phyloP scores from a whole-genome alignment of 2,888 invertebrate genomes.

The Cantharis nigra region DNA sequence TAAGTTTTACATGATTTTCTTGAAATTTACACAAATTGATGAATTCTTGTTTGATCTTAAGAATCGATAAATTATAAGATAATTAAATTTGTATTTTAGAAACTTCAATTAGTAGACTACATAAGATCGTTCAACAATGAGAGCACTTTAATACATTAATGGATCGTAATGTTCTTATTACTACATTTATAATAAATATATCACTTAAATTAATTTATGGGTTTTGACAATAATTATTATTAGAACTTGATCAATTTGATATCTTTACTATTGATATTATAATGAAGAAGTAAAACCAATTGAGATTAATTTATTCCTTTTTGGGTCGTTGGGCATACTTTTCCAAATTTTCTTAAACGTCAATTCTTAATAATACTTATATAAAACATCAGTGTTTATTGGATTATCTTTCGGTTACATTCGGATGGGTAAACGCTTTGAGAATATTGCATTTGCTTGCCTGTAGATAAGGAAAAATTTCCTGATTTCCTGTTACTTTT shows the following conservation, averaged over 20 bases:
- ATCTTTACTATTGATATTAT: too few species aligned
- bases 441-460: too few species aligned
- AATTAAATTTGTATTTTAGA: neutral
- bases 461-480: too few species aligned
- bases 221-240: neutral
- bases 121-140: neutral
- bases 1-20: neutral
- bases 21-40: neutral
- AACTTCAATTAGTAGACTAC: neutral
- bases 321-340: too few species aligned
- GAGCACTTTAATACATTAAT: neutral
- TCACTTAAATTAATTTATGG: neutral
- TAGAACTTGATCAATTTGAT: neutral
- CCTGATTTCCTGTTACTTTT: too few species aligned
- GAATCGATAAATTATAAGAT: neutral
- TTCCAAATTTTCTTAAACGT: too few species aligned
- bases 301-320: too few species aligned
- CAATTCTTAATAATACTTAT: too few species aligned
- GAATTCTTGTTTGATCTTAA: neutral
- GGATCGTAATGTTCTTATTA: neutral
- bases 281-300: too few species aligned
- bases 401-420: too few species aligned
- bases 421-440: too few species aligned
- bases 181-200: neutral
- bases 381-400: too few species aligned